Evolutionary conservation across 2,113 vertebrate species (phyloP).

Genomic region (Genyomyrus donnyi): DNA sequence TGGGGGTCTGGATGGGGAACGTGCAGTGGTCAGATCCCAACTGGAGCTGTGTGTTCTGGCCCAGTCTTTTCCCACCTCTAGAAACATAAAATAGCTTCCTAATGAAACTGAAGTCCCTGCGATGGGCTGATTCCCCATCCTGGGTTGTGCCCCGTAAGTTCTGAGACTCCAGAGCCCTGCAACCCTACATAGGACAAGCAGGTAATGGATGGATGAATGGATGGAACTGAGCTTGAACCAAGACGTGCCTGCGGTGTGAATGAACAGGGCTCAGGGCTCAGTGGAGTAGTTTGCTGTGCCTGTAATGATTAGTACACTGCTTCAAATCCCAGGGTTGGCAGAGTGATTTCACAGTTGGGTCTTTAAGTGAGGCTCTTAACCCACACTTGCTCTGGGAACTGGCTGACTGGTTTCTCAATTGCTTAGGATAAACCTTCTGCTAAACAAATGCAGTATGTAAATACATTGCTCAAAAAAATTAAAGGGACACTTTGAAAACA

Average conservation of each 20-base stretch:
- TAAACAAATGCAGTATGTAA: neutral
- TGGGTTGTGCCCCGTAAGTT: neutral
- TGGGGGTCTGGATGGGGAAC: neutral
- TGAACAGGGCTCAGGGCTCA: neutral
- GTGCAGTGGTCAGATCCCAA: neutral
- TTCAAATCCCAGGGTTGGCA: neutral
- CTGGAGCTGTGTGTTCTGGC: neutral
- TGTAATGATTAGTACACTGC: neutral
- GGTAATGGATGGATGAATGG: neutral
- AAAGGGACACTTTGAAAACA: too few species aligned
- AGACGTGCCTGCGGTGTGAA: neutral
- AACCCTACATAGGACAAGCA: neutral
- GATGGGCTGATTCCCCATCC: neutral
- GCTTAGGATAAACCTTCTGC: neutral
- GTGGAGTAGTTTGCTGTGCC: neutral
- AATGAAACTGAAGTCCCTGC: neutral
- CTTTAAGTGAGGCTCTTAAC: neutral
- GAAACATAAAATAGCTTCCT: neutral
- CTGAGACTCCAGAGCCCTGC: neutral
- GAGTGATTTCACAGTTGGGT: neutral
- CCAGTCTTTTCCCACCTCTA: neutral
- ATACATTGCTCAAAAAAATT: neutral
- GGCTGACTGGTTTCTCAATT: neutral
- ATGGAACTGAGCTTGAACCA: neutral
- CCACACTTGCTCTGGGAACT: neutral